Base-by-base conservation (phyloP, 2,888 invertebrate genomes). In the Protophormia terraenovae region DNA sequence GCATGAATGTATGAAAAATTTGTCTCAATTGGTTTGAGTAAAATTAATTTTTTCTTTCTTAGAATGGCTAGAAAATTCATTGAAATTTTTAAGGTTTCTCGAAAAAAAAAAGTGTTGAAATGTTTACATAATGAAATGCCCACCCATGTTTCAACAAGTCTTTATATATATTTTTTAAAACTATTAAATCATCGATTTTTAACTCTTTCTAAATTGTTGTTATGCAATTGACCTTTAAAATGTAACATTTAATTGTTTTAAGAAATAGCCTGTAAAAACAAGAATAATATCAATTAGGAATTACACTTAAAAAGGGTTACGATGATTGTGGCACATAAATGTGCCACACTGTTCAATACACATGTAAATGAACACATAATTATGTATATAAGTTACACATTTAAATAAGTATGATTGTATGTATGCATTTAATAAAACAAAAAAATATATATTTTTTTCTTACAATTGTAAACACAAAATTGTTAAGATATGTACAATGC, bases 81-180 rank as follows among this genome's bases (percentile, higher is more conserved):
- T n/a, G 27, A 24, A 27, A 14, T 12, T 1, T 24, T 14, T 27
- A 6, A 2, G 3, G 3, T 2, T 22, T 22, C 8, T 22, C 22
- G 12, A 5, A 22, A 8, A 22, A 22, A 22, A 3, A 5, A 62
- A 24, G 22, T 16, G 14, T 7, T 22, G 22, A 62, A 32, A 14
- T 22, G 10, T 62, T 41, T 22, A 1, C n/a, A 38, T 41, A 35
- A 24, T 22, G 24, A 47, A 84, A 75, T 86, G 86, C 78, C 86
- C 87, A 88, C 89, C 82, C 87, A 87, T 88, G 88, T 87, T 89
- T 90, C 81, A 86, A 90, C 87, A 89, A 89, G 89, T 14, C 14
- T 24, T 53, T 14, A 24, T 14, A 22, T 64, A n/a, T n/a, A n/a
- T 64, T 38, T 38, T 38, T 24, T 24, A 0, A 35, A 64, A 89